phyloP scores from a whole-genome alignment of 2,888 invertebrate genomes.

The Caenorhabditis sp. region DNA sequence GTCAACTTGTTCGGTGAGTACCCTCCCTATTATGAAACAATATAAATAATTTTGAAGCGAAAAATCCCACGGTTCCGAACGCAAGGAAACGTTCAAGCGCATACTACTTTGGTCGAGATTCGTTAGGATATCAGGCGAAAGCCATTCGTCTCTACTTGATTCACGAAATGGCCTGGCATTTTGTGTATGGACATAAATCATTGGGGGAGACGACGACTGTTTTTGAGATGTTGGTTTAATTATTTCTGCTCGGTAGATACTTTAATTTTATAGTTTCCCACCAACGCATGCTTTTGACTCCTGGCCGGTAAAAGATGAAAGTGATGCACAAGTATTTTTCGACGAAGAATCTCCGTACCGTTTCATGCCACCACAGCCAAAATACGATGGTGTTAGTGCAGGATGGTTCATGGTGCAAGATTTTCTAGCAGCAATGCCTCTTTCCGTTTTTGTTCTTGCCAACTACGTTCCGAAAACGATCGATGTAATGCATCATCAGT shows the following conservation, averaged over 20 bases:
- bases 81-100: slow-evolving; percentile 16
- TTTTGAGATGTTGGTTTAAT: slow-evolving; percentile 39
- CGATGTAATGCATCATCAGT: slow-evolving; percentile 13
- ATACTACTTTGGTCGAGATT: slow-evolving; percentile 43
- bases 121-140: slow-evolving; percentile 71
- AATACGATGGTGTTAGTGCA: slow-evolving; percentile 42
- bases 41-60: slow-evolving; percentile 1
- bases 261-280: slow-evolving; percentile 59
- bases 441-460: slow-evolving; percentile 72
- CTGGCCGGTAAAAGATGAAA: slow-evolving; percentile 30
- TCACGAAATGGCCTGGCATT: slow-evolving; percentile 73
- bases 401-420: slow-evolving; percentile 80
- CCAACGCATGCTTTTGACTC: slow-evolving; percentile 33
- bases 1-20: slow-evolving; percentile 8
- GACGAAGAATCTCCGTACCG: slow-evolving; percentile 69
- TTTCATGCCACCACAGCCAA: slow-evolving; percentile 73
- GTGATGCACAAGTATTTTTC: slow-evolving; percentile 20
- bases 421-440: slow-evolving; percentile 72
- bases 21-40: not conserved
- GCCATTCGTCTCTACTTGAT: slow-evolving; percentile 66
- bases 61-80: slow-evolving; percentile 17
- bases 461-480: slow-evolving; percentile 65
- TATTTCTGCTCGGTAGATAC: not conserved
- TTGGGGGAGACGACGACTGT: slow-evolving; percentile 8
- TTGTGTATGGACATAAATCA: slow-evolving; percentile 64